Evolutionary conservation across 2,888 invertebrate species (phyloP).

Genomic region (Nomada ferruginata): DNA sequence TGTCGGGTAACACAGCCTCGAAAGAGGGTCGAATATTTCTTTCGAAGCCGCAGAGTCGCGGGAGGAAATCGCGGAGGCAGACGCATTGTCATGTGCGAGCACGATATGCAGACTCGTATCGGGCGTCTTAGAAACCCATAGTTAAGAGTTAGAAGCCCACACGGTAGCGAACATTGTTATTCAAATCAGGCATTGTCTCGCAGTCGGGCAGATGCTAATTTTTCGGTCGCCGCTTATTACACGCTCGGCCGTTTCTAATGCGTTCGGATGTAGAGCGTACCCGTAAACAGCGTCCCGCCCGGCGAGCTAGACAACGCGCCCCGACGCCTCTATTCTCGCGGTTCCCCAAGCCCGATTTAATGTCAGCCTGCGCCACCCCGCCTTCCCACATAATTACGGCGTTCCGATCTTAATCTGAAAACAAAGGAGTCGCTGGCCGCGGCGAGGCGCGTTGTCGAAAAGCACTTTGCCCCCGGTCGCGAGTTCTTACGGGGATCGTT

Average conservation of each 20-base stretch:
- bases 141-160: constrained; percentile 82
- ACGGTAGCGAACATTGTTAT: constrained; percentile 84
- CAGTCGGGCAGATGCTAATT: constrained; percentile 80
- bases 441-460: constrained; percentile 19
- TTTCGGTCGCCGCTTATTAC: constrained; percentile 80
- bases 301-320: neutral
- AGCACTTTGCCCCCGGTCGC: constrained; percentile 55
- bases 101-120: constrained; percentile 65
- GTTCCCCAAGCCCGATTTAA: constrained; percentile 23
- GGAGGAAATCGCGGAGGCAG: constrained; percentile 68
- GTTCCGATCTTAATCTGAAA: constrained; percentile 56
- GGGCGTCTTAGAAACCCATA: constrained; percentile 72
- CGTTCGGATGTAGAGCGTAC: constrained; percentile 80
- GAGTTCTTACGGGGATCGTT: neutral
- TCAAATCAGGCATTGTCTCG: constrained; percentile 83
- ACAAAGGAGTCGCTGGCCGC: constrained; percentile 61
- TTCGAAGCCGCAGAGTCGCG: neutral
- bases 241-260: constrained; percentile 80
- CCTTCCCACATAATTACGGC: constrained; percentile 58
- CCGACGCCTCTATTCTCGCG: constrained; percentile 13
- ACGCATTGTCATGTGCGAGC: constrained; percentile 63
- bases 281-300: constrained; percentile 10
- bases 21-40: constrained; percentile 14
- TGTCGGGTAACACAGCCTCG: neutral
- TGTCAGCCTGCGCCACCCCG: constrained; percentile 33